phyloP scores from a whole-genome alignment of 1,140 invertebrate genomes.

The Chymomyza costata region DNA sequence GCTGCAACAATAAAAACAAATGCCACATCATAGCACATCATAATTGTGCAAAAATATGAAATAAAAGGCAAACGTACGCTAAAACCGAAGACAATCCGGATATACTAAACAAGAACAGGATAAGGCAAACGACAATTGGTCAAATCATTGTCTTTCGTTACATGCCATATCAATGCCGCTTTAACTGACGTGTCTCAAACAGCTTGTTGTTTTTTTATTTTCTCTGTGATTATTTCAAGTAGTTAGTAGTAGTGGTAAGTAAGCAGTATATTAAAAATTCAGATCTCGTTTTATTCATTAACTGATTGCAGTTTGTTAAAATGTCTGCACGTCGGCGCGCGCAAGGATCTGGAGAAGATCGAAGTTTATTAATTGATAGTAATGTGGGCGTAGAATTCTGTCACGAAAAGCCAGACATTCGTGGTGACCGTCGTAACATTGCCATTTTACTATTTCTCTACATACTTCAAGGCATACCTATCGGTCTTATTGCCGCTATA shows the following conservation, averaged over 20 bases:
- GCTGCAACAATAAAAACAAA: too few species aligned
- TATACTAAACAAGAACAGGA: too few species aligned
- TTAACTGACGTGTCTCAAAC: constrained; percentile 37
- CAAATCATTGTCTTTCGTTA: too few species aligned
- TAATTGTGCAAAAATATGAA: too few species aligned
- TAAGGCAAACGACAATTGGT: too few species aligned
- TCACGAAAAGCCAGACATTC: constrained; percentile 76
- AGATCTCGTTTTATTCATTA: constrained; percentile 1
- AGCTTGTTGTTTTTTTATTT: constrained; percentile 14
- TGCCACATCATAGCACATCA: too few species aligned
- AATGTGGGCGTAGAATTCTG: too few species aligned
- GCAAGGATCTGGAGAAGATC: not conserved
- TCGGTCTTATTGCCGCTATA: constrained; percentile 94
- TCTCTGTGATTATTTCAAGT: constrained; percentile 20
- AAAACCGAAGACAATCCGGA: too few species aligned
- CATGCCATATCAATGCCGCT: not conserved
- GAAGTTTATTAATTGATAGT: not conserved
- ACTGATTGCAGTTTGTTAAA: constrained; percentile 1
- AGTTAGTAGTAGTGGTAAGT: not conserved
- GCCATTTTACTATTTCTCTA: constrained; percentile 93
- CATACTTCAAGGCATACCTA: constrained; percentile 95
- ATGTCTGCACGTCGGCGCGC: constrained; percentile 36
- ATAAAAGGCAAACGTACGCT: too few species aligned
- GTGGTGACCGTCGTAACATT: constrained; percentile 87
- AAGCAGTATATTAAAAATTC: constrained; percentile 5